These are phyloP conservation scores for Decapterus maruadsi DNA, from an alignment of 2,797 vertebrate species.

Conservation along the genomic window DNA sequence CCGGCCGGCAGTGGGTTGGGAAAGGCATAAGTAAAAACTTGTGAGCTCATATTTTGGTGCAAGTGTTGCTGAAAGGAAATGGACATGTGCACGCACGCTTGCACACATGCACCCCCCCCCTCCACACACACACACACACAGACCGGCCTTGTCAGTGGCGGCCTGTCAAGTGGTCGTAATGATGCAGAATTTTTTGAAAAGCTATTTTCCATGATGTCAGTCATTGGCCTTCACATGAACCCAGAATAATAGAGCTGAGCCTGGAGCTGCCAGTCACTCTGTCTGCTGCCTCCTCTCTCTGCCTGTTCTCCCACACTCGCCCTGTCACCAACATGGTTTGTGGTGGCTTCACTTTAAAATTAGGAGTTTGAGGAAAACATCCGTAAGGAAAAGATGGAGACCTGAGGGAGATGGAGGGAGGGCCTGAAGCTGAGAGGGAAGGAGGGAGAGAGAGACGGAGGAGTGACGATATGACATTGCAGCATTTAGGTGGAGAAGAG, in stretches of 20 bases:
- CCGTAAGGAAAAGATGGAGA: background rate
- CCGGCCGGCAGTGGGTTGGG: background rate
- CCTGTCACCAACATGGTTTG: background rate
- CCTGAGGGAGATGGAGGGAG: background rate
- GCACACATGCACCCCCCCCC: background rate
- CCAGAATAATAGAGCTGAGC: conserved; percentile 44
- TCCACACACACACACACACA: background rate
- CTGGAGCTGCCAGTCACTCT: conserved; percentile 24
- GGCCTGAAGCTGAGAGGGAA: background rate
- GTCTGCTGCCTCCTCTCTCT: background rate
- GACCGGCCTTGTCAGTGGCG: conserved; percentile 45
- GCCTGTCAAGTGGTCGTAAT: conserved; percentile 50
- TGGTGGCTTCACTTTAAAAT: background rate
- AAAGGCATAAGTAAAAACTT: background rate
- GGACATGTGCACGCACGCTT: background rate
- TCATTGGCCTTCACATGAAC: conserved; percentile 45
- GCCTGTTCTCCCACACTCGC: background rate
- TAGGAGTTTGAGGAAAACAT: conserved; percentile 1
- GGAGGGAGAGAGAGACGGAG: background rate
- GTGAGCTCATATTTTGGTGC: conserved; percentile 3
- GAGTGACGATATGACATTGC: background rate
- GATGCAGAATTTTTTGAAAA: conserved; percentile 65
- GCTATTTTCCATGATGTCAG: conserved; percentile 65
- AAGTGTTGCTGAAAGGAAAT: conserved; percentile 6
- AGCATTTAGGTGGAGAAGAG: background rate